Conservation (phyloP, 2,113 vertebrate genomes). For the Lethenteron reissneri region DNA sequence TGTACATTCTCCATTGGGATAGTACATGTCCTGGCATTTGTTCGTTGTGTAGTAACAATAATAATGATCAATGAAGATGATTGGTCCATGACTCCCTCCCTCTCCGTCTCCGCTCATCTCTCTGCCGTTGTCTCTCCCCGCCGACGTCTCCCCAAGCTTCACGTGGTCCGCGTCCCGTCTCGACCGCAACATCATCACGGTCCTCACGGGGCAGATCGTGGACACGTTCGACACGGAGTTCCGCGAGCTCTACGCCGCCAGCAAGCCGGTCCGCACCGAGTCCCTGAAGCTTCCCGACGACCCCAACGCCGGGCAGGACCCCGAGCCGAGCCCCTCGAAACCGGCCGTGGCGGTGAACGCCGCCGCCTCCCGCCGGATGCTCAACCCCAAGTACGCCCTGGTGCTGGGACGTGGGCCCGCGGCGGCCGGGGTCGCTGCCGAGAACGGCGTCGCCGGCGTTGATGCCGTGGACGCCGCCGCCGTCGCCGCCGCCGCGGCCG, state of each 20-base stretch:
- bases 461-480: too few species aligned
- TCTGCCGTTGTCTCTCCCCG: too few species aligned
- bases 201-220: conserved; percentile 60
- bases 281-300: conserved; percentile 14
- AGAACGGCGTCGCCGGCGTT: too few species aligned
- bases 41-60: too few species aligned
- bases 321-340: conserved; percentile 22
- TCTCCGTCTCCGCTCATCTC: too few species aligned
- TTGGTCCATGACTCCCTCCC: too few species aligned
- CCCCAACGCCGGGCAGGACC: conserved; percentile 16
- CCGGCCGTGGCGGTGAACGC: conserved; percentile 19
- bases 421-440: too few species aligned
- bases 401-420: conserved; percentile 18
- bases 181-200: conserved; percentile 61
- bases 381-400: conserved; percentile 73
- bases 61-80: too few species aligned
- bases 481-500: too few species aligned
- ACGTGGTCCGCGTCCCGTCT: conserved; percentile 61
- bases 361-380: conserved; percentile 57
- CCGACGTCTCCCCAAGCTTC: conserved; percentile 29
- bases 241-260: conserved; percentile 67
- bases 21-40: too few species aligned
- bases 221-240: conserved; percentile 69
- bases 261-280: conserved; percentile 31
- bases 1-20: too few species aligned